Percentiles rank a stretch among this genome's conserved stretches.
These are phyloP conservation scores for Stictocephala bisonia DNA, from an alignment of 2,888 invertebrate genomes.

Conservation along the genomic window DNA sequence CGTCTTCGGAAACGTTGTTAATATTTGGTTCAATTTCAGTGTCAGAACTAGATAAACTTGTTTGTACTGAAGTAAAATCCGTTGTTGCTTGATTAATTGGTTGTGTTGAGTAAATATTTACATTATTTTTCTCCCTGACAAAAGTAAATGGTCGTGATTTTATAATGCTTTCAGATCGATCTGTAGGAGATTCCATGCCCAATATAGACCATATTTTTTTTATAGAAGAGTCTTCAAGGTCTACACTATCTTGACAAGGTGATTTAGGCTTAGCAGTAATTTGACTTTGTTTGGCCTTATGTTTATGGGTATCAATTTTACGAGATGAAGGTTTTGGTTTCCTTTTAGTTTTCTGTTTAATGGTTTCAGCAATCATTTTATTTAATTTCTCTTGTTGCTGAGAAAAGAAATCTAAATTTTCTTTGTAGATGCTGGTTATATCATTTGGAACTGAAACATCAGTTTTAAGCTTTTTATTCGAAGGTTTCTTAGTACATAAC, in stretches of 20 bases:
- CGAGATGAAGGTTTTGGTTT: no score
- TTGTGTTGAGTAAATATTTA: not conserved
- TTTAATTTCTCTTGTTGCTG: no score
- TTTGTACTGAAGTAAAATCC: not conserved
- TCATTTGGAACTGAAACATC: conserved; percentile 1
- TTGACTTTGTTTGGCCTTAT: no score
- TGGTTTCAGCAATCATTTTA: no score
- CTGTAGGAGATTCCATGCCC: conserved; percentile 25
- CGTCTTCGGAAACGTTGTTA: not conserved
- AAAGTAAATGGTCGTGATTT: not conserved
- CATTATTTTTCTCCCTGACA: not conserved
- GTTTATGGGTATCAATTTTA: no score
- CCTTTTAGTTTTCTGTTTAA: not conserved
- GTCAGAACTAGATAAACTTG: not conserved
- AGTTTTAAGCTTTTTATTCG: not conserved
- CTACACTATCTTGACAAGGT: not conserved
- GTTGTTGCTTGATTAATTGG: not conserved
- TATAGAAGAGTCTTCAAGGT: conserved; percentile 9
- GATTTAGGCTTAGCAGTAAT: not conserved
- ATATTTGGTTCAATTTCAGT: not conserved
- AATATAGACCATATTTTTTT: conserved; percentile 26
- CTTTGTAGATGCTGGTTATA: not conserved
- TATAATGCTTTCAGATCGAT: not conserved
- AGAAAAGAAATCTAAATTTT: not conserved
- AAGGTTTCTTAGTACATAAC: not conserved